Evolutionary conservation across 2,797 vertebrate species (phyloP).

Genomic region (Hybognathus amarus): DNA sequence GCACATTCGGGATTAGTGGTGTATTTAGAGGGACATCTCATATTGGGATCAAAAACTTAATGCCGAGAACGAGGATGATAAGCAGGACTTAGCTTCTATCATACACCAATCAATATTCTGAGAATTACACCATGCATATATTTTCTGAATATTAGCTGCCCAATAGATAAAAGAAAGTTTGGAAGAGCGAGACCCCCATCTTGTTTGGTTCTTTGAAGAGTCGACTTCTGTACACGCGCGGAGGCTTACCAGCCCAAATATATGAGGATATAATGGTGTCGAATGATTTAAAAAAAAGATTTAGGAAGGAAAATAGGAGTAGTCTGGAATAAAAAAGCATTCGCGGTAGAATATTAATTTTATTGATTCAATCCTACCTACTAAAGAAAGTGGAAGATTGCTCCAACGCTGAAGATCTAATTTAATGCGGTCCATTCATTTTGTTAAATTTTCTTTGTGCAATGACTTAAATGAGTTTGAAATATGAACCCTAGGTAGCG

Average conservation of each 20-base stretch:
- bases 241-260: background rate
- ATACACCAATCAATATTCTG: background rate
- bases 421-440: too few relatives aligned
- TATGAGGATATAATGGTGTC: background rate
- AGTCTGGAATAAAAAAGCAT: background rate
- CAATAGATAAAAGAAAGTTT: background rate
- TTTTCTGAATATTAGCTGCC: background rate
- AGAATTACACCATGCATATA: background rate
- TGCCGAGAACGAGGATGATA: background rate
- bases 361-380: background rate
- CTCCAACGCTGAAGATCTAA: too few relatives aligned
- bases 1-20: background rate
- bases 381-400: background rate
- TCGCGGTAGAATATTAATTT: background rate
- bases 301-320: background rate
- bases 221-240: background rate
- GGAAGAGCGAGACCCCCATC: background rate
- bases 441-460: too few relatives aligned
- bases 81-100: background rate
- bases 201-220: background rate
- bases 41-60: background rate
- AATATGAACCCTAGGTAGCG: background rate
- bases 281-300: background rate
- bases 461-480: background rate
- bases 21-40: too few relatives aligned